Evolutionary conservation across 2,113 vertebrate species (phyloP).

Genomic region (Pholis gunnellus): DNA sequence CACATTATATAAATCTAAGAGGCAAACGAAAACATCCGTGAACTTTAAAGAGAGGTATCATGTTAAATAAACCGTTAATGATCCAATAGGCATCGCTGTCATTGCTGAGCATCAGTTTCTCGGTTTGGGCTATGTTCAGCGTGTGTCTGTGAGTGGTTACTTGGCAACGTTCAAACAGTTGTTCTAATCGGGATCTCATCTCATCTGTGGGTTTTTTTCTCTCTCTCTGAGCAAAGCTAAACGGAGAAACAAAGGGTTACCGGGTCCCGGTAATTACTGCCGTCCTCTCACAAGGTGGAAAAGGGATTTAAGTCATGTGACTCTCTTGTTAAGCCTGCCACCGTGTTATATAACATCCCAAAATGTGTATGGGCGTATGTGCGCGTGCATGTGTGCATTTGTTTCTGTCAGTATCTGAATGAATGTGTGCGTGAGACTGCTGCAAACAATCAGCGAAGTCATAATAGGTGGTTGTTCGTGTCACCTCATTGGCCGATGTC

Average conservation of each 20-base stretch:
- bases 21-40: constrained; percentile 51
- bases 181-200: constrained; percentile 50
- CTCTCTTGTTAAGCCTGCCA: constrained; percentile 45
- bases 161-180: constrained; percentile 72
- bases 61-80: constrained; percentile 57
- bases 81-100: constrained; percentile 48
- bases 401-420: constrained; percentile 16
- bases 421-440: background rate
- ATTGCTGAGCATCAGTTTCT: constrained; percentile 67
- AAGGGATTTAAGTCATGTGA: constrained; percentile 76
- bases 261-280: constrained; percentile 52
- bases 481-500: constrained; percentile 51
- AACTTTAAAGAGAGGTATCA: constrained; percentile 54
- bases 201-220: constrained; percentile 33
- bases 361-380: constrained; percentile 7
- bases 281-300: constrained; percentile 67
- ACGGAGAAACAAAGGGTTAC: constrained; percentile 57
- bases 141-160: constrained; percentile 65
- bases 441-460: constrained; percentile 53
- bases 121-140: constrained; percentile 56
- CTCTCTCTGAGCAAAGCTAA: constrained; percentile 47
- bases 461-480: constrained; percentile 55
- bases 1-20: background rate
- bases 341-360: constrained; percentile 67
- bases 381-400: constrained; percentile 19